Evolutionary conservation across 2,113 vertebrate genomes (phyloP), one percentile per base, ranked within the genome.

Genomic region (Platysternon megacephalum): DNA sequence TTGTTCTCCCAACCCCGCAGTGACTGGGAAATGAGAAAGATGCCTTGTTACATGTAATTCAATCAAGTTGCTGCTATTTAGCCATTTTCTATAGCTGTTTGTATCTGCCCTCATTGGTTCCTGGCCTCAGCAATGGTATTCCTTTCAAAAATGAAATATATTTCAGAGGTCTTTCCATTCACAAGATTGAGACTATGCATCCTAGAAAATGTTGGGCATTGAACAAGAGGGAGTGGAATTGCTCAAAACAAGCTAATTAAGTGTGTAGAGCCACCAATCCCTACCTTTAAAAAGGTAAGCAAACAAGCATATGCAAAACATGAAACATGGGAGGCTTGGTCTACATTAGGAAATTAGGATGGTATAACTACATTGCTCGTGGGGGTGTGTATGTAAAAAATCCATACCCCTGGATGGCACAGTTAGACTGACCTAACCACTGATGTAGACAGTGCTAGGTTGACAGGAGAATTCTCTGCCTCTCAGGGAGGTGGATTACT

Each of bases 1-100:
- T 53, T 48, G 32, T 78, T 58, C 78, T 49, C 52, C 16, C 0
- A 0, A 24, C 8, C 74, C 72, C 58, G 8, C 83, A 19, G n/a
- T 95, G 83, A 89, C 91, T 90, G 46, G 87, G 65, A 92, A 92
- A n/a, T 14, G 2, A 35, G 53, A 88, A 90, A 35, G 65, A 1
- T 0, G 74, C 46, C 44, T 93, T 94, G 91, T 93, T 48, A 51
- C 46, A 90, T 48, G 39, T 56, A 88, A 87, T 58, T 56, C 76
- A 85, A 44, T 90, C 81, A 79, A 85, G 83, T 89, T 84, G 17
- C 55, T 89, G 22, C n/a, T 21, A 90, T 32, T 82, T 88, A 29
- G 28, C 58, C 53, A 90, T 91, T 94, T 95, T 93, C 72, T 93
- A 55, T 86, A 91, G 48, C 55, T 2, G 0, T 72, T 96, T 22